Percentiles rank a stretch among this genome's conserved stretches.
Evolutionary conservation across 2,113 vertebrate species (phyloP).

Genomic region (Plectropomus leopardus): DNA sequence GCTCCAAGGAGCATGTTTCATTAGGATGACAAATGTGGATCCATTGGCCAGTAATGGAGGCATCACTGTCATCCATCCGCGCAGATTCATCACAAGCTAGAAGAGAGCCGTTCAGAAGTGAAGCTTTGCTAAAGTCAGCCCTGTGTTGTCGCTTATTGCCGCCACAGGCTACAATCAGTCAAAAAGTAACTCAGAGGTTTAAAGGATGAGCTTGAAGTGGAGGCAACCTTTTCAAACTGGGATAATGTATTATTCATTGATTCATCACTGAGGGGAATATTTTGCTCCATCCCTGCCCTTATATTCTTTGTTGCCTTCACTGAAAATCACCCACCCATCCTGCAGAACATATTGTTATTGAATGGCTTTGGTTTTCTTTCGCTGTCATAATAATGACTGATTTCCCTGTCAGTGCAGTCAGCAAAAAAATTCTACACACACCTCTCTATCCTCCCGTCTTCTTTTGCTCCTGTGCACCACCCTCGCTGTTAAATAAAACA

Average conservation of each 20-base stretch:
- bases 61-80: conserved; percentile 59
- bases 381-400: conserved; percentile 1
- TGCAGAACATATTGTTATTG: not conserved
- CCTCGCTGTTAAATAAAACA: conserved; percentile 61
- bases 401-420: conserved; percentile 29
- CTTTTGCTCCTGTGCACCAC: not conserved
- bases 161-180: conserved; percentile 39
- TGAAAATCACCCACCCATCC: conserved; percentile 11
- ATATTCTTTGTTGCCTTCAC: conserved; percentile 34
- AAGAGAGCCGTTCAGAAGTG: conserved; percentile 29
- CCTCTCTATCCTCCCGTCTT: not conserved
- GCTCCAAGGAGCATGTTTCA: conserved; percentile 73
- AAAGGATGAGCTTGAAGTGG: conserved; percentile 53
- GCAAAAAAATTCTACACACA: conserved; percentile 23
- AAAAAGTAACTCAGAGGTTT: conserved; percentile 42
- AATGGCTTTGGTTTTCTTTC: conserved; percentile 1
- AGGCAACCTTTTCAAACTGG: conserved; percentile 55
- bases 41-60: conserved; percentile 53
- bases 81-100: conserved; percentile 50
- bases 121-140: conserved; percentile 17
- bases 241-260: conserved; percentile 61
- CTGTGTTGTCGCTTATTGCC: conserved; percentile 36
- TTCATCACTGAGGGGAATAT: conserved; percentile 47
- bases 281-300: conserved; percentile 22
- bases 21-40: conserved; percentile 78